Evolutionary conservation across 2,797 vertebrate species (phyloP).

Genomic region (Darevskia nairensis): DNA sequence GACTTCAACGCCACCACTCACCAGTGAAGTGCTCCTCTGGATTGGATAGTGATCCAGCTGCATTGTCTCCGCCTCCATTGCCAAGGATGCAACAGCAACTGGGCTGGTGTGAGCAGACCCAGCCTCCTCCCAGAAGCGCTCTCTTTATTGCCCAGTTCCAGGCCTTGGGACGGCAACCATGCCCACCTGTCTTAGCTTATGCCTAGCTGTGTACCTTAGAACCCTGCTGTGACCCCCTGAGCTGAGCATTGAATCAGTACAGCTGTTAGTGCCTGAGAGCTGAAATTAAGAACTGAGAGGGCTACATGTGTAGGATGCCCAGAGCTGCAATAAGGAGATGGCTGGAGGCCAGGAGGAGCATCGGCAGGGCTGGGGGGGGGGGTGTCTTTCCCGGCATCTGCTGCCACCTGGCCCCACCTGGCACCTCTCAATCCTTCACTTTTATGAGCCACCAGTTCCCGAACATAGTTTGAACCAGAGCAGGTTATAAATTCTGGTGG

Average conservation of each 20-base stretch:
- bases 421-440: conserved; percentile 16
- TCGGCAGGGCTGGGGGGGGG: neutral
- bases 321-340: neutral
- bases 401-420: conserved; percentile 4
- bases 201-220: no score
- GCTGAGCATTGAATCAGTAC: neutral
- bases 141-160: no score
- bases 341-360: neutral
- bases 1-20: no score
- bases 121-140: no score
- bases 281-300: neutral
- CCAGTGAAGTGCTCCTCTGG: no score
- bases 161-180: no score
- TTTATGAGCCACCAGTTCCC: neutral
- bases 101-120: no score
- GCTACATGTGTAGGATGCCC: neutral
- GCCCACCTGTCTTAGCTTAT: no score
- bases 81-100: no score
- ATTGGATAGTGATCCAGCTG: no score
- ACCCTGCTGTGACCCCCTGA: no score
- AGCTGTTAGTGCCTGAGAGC: neutral
- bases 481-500: conserved; percentile 12
- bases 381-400: neutral
- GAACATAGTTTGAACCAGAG: conserved; percentile 21
- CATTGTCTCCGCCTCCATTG: no score